A percentile compares a stretch with the other conserved stretches of the same genome.
phyloP scores from a whole-genome alignment of 2,888 invertebrate genomes.

The Drosophila lutescens region DNA sequence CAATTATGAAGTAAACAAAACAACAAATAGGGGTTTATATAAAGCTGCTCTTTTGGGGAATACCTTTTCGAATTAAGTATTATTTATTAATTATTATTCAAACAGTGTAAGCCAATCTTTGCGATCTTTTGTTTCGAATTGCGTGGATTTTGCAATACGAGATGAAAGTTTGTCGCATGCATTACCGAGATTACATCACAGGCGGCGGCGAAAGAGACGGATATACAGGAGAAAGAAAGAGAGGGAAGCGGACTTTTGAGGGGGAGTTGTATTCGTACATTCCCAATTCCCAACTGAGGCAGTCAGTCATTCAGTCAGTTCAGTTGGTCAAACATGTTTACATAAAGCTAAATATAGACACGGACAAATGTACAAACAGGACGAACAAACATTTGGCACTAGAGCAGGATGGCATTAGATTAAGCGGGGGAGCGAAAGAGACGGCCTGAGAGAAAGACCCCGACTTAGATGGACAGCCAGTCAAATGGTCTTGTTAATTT shows the following conservation, averaged over 20 bases:
- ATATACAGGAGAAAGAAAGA: not conserved
- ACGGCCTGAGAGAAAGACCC: not conserved
- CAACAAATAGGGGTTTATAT: constrained; percentile 1
- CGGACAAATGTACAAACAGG: constrained; percentile 69
- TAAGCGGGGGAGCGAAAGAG: not conserved
- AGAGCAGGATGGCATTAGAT: constrained; percentile 8
- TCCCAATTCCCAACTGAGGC: constrained; percentile 69
- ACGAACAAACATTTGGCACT: constrained; percentile 41
- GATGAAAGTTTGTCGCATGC: constrained; percentile 77
- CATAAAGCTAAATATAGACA: constrained; percentile 71
- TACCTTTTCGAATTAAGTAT: constrained; percentile 25
- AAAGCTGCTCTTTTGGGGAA: constrained; percentile 6
- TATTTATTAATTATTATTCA: constrained; percentile 60
- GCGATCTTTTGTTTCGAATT: constrained; percentile 54
- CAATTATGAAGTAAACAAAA: constrained; percentile 12
- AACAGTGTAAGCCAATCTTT: constrained; percentile 70
- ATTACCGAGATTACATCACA: constrained; percentile 75
- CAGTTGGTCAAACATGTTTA: constrained; percentile 77
- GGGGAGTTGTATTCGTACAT: constrained; percentile 22
- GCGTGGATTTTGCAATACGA: constrained; percentile 68
- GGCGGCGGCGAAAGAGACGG: constrained; percentile 27
- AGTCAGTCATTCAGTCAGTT: constrained; percentile 80
- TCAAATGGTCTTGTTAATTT: constrained; percentile 81
- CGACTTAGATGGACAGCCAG: constrained; percentile 61
- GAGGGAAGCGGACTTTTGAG: constrained; percentile 6